These are phyloP conservation scores for Myotis pilosus DNA, from an alignment of 2,797 vertebrate genomes.

Conservation along the genomic window DNA sequence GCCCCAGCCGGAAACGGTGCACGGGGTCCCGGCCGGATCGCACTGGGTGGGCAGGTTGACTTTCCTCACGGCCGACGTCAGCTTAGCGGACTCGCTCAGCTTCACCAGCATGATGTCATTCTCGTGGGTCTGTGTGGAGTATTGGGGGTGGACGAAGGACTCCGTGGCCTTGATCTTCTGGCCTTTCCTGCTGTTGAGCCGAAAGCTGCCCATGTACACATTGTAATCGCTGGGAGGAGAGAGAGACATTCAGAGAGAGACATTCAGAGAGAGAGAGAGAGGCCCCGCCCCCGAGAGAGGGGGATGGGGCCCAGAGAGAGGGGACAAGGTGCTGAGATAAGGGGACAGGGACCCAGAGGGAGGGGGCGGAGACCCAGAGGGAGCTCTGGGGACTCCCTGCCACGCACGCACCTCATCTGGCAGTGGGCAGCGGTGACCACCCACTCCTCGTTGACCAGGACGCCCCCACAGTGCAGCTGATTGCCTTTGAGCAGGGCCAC, in stretches of 20 bases:
- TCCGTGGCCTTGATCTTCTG: conserved; percentile 53
- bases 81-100: background rate
- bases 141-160: conserved; percentile 64
- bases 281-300: background rate
- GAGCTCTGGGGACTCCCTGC: too few species aligned
- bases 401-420: conserved; percentile 45
- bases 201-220: conserved; percentile 63
- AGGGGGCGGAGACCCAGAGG: background rate
- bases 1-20: conserved; percentile 80
- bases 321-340: too few species aligned
- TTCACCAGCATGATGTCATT: conserved; percentile 80
- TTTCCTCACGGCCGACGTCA: conserved; percentile 10
- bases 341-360: background rate
- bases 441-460: conserved; percentile 78
- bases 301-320: background rate
- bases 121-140: conserved; percentile 50
- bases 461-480: conserved; percentile 81
- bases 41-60: conserved; percentile 58
- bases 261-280: background rate
- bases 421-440: conserved; percentile 78
- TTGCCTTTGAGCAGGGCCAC: conserved; percentile 71
- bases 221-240: conserved; percentile 41
- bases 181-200: background rate
- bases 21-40: conserved; percentile 3
- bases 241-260: background rate